These are phyloP conservation scores for Megalonaias nervosa DNA, from an alignment of 1,140 invertebrate species.

Conservation along the genomic window DNA sequence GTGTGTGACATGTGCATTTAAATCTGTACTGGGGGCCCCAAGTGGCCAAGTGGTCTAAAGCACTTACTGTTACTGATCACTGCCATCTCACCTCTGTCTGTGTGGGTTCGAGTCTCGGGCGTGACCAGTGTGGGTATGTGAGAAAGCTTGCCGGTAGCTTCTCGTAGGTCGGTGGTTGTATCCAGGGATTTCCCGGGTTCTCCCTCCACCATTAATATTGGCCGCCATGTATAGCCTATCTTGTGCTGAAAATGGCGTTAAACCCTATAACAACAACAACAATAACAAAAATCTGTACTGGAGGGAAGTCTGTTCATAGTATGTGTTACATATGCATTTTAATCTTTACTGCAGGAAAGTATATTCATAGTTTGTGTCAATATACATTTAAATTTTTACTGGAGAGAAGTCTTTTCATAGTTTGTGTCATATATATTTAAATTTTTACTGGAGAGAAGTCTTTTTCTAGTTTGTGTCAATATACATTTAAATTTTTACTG, in stretches of 20 bases:
- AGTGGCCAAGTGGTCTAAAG: conserved; percentile 99
- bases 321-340: conserved; percentile 17
- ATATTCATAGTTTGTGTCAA: conserved; percentile 88
- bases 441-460: conserved; percentile 91
- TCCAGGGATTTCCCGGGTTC: no score
- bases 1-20: no score
- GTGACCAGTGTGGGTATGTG: no score
- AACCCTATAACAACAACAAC: no score
- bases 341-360: conserved; percentile 88
- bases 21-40: conserved; percentile 81
- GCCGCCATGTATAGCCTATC: no score
- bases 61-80: conserved; percentile 99
- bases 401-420: neutral
- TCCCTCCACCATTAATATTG: no score
- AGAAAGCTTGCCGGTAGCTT: no score
- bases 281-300: neutral
- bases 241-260: no score
- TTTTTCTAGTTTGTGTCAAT: conserved; percentile 99
- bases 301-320: neutral
- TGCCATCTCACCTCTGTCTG: no score
- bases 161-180: no score
- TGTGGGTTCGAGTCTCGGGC: no score
- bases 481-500: conserved; percentile 98
- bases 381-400: neutral
- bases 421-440: conserved; percentile 13